These are phyloP conservation scores for Heloderma charlesbogerti DNA, from an alignment of 2,113 vertebrate species.

Conservation along the genomic window DNA sequence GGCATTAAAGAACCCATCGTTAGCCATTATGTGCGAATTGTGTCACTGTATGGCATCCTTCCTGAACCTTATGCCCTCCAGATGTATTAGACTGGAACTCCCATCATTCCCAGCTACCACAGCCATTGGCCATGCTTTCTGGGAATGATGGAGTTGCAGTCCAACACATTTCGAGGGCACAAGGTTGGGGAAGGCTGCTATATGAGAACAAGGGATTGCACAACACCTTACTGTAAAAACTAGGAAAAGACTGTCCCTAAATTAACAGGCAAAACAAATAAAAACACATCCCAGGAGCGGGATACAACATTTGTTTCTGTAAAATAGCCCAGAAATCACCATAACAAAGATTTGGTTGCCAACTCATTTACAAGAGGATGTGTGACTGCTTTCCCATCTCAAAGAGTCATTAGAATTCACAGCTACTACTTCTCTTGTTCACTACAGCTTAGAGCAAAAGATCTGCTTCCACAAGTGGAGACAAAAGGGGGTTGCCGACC, in stretches of 20 bases:
- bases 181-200: no score
- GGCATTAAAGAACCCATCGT: no score
- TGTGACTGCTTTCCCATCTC: fast-evolving
- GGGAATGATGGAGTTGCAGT: no score
- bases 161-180: no score
- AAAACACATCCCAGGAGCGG: neutral
- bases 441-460: no score
- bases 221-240: neutral
- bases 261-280: neutral
- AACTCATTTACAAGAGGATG: neutral
- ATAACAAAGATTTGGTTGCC: neutral
- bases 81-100: no score
- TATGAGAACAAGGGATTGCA: neutral
- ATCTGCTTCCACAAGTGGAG: neutral
- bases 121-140: no score
- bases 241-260: neutral
- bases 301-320: fast-evolving
- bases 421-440: neutral
- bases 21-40: no score
- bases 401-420: neutral
- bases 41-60: no score
- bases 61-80: no score
- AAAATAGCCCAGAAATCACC: neutral
- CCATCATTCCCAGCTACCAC: no score
- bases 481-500: no score